These are phyloP conservation scores for Drosophila pseudotalamancana DNA, from an alignment of 2,888 invertebrate species.

Conservation along the genomic window DNA sequence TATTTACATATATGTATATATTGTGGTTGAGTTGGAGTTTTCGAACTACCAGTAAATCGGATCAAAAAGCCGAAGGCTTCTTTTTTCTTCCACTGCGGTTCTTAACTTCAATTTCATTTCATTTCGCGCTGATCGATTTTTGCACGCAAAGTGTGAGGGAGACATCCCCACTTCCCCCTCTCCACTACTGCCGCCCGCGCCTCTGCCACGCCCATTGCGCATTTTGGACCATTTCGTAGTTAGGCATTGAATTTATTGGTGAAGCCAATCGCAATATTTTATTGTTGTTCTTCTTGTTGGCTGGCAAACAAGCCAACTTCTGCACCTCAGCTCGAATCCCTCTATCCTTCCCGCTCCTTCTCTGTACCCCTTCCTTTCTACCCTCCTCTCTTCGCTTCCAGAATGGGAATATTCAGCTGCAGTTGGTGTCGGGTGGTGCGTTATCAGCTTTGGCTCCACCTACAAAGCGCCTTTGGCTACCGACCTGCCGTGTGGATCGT, in stretches of 20 bases:
- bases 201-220: background rate
- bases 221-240: slow-evolving; percentile 52
- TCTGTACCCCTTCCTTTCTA: background rate
- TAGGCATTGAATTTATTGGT: slow-evolving; percentile 74
- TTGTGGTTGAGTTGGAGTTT: background rate
- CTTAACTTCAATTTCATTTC: slow-evolving; percentile 72
- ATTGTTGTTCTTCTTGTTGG: slow-evolving; percentile 51
- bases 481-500: slow-evolving; percentile 30
- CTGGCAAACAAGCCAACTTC: slow-evolving; percentile 64
- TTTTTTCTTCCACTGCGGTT: slow-evolving; percentile 34
- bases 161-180: slow-evolving; percentile 13
- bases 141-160: slow-evolving; percentile 80
- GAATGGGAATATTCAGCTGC: slow-evolving; percentile 24
- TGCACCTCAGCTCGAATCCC: slow-evolving; percentile 57
- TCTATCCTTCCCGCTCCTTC: background rate
- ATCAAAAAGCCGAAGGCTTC: slow-evolving; percentile 59
- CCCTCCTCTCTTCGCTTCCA: background rate
- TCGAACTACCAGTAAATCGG: slow-evolving; percentile 35
- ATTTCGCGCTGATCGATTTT: slow-evolving; percentile 80
- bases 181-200: background rate
- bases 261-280: slow-evolving; percentile 64
- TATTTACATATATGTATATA: background rate
- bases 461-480: slow-evolving; percentile 74
- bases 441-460: slow-evolving; percentile 67
- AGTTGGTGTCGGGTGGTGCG: slow-evolving; percentile 51